Evolutionary conservation across 2,797 vertebrate species (phyloP), one percentile per base, ranked within the genome.

Genomic region (Leuciscus waleckii): DNA sequence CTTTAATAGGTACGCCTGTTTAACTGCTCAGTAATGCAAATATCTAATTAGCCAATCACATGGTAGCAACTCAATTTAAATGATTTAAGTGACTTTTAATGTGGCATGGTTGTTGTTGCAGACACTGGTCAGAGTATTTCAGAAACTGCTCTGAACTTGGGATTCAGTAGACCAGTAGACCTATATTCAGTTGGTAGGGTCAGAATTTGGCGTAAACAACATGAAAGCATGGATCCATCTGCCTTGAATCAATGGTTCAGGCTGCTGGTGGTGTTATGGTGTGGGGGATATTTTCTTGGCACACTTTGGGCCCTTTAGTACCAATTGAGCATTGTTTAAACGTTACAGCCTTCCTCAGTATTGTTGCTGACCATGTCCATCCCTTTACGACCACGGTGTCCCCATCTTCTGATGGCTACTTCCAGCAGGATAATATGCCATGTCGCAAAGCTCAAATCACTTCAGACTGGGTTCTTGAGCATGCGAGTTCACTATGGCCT

Each of bases 351-450:
- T 74, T 51, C 26, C 26, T 51, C 16, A 74, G 46, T 37, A 58
- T 77, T 77, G 23, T 77, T 26, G 21, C 56, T 79, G 58, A 67
- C n/a, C 39, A 23, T 68, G 75, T 87, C 75, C 61, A 74, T 87
- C 82, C 82, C 65, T 85, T 89, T 65, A 82, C 61, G 87, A 32
- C 85, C 73, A 87, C 78, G 76, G 58, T 88, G 69, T 82, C 77
- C 46, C 77, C 73, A 81, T 63, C 88, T 80, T 86, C 86, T 90
- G 77, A 89, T 86, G 84, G 86, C 0, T 49, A 89, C 82, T 85
- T 90, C 85, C 83, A 88, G 87, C 85, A 88, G 74, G 69, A 85
- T 86, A 87, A 89, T 89, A 89, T 51, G 5, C 71, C 83, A 83
- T 81, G 83, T 85, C 65, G 79, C 61, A 32, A 65, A 32, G 61